phyloP scores from a whole-genome alignment of 2,888 invertebrate species.

The Anticlea derivata region DNA sequence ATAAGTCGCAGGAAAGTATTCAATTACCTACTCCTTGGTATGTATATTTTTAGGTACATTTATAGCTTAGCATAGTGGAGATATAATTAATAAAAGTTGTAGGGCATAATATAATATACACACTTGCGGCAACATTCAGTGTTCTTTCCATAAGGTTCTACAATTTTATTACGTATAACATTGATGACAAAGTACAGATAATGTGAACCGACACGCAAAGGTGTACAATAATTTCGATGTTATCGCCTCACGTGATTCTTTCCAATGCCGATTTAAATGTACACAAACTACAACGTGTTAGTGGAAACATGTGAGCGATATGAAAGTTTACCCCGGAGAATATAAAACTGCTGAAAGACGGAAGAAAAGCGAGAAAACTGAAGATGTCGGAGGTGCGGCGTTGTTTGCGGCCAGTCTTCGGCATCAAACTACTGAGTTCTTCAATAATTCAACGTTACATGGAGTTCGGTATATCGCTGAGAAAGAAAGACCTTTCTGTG shows the following conservation, averaged over 20 bases:
- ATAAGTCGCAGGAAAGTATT: no score
- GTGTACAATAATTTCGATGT: slow-evolving; percentile 61
- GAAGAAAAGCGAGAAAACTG: slow-evolving; percentile 39
- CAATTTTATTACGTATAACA: not conserved
- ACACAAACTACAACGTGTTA: slow-evolving; percentile 43
- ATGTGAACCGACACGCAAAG: slow-evolving; percentile 48
- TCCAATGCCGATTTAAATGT: slow-evolving; percentile 22
- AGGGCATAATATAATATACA: no score
- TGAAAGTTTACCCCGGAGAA: slow-evolving; percentile 66
- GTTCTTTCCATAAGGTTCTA: not conserved
- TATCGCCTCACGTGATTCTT: slow-evolving; percentile 56
- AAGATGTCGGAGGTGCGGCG: slow-evolving; percentile 58
- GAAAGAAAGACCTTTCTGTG: slow-evolving; percentile 88
- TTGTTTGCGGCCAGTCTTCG: slow-evolving; percentile 86
- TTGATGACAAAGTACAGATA: slow-evolving; percentile 24
- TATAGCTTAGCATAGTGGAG: no score
- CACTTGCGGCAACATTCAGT: not conserved
- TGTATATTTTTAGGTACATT: no score
- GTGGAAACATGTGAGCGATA: slow-evolving; percentile 46
- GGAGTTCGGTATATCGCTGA: slow-evolving; percentile 92
- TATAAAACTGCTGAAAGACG: slow-evolving; percentile 42
- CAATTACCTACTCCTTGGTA: no score
- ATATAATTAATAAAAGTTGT: no score
- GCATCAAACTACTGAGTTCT: slow-evolving; percentile 89
- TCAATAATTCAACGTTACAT: slow-evolving; percentile 90